Conservation (phyloP, 2,888 invertebrate species). For the Cantharis lateralis region DNA sequence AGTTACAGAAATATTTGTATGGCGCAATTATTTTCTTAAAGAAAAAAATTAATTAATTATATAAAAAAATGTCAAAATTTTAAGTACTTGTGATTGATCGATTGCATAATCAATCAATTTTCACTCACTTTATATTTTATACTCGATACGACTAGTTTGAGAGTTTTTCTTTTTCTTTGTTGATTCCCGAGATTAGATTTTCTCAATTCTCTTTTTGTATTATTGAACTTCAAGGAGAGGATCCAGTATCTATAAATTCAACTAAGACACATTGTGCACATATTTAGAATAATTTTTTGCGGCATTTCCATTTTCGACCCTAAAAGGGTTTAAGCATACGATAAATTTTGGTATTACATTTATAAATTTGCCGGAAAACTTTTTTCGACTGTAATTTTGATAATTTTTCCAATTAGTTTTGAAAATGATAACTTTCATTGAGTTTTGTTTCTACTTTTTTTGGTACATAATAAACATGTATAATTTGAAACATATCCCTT, state of each 20-base stretch:
- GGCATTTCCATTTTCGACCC: background rate
- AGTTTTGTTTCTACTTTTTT: background rate
- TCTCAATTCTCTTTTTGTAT: background rate
- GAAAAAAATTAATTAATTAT: background rate
- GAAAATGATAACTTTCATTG: background rate
- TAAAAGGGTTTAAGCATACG: background rate
- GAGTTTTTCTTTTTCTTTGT: background rate
- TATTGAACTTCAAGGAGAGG: background rate
- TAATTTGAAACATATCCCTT: background rate
- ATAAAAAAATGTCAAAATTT: background rate
- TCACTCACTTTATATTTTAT: background rate
- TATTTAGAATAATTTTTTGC: background rate
- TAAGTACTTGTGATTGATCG: background rate
- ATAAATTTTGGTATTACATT: background rate
- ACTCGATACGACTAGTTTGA: background rate
- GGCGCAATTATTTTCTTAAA: background rate
- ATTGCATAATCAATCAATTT: slow-evolving; percentile 1
- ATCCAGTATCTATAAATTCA: background rate
- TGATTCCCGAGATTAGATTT: background rate
- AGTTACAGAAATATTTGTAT: background rate
- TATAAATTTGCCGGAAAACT: background rate
- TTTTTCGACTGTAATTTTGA: background rate
- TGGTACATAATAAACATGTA: background rate
- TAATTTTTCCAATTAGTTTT: background rate
- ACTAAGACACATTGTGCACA: background rate